These are phyloP conservation scores for Diaphora mendica DNA, from an alignment of 2,888 invertebrate genomes.

Conservation along the genomic window DNA sequence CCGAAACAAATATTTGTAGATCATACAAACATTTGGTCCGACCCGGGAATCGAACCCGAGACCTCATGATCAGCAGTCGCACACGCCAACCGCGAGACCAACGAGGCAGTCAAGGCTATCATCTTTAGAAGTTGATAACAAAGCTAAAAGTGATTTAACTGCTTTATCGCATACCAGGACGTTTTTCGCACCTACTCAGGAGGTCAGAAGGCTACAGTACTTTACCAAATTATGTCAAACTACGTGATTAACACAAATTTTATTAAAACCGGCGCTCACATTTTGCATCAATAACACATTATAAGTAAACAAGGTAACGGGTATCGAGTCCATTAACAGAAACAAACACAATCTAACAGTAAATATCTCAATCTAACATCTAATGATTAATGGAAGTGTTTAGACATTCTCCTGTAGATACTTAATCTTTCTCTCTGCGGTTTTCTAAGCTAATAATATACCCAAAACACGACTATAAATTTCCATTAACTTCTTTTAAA, in stretches of 20 bases:
- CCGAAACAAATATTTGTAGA: too few species aligned
- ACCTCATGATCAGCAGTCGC: too few species aligned
- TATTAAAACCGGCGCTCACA: background rate
- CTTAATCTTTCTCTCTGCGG: slow-evolving; percentile 9
- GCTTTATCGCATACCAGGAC: background rate
- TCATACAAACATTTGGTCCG: too few species aligned
- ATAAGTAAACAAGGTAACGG: slow-evolving; percentile 15
- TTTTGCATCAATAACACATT: slow-evolving; percentile 16
- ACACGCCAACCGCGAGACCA: too few species aligned
- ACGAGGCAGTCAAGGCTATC: too few species aligned
- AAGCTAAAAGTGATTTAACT: background rate
- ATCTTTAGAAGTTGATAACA: background rate
- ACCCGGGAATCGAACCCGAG: too few species aligned
- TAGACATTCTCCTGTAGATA: slow-evolving; percentile 16
- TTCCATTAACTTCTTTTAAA: background rate
- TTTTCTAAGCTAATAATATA: slow-evolving; percentile 1
- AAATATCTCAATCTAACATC: slow-evolving; percentile 21
- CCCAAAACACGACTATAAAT: background rate
- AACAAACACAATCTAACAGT: slow-evolving; percentile 18
- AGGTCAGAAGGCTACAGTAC: background rate
- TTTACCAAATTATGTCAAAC: background rate
- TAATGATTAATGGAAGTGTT: slow-evolving; percentile 18
- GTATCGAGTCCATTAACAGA: slow-evolving; percentile 11
- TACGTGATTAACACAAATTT: background rate
- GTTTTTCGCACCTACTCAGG: background rate